Conservation (phyloP, 2,797 vertebrate species). For the Simalia tracyae region DNA sequence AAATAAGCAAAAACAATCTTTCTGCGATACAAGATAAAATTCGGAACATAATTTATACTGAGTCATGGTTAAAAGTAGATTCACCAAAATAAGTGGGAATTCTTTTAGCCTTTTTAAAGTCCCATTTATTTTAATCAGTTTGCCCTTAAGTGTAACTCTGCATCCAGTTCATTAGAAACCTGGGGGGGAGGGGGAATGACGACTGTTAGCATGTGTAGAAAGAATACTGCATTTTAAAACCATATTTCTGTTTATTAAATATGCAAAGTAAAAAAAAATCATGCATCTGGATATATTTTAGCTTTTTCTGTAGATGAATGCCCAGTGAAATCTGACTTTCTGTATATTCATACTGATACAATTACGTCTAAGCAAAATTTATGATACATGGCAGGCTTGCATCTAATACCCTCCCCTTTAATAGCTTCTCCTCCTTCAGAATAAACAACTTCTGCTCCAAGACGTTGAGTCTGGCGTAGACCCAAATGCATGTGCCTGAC, state of each 20-base stretch:
- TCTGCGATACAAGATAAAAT: not conserved
- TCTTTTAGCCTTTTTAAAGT: not conserved
- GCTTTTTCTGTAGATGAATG: constrained; percentile 2
- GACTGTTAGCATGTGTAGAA: not conserved
- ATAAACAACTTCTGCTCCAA: constrained; percentile 47
- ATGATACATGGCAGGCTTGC: constrained; percentile 33
- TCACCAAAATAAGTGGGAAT: not conserved
- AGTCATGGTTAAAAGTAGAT: not conserved
- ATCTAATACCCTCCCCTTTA: constrained; percentile 47
- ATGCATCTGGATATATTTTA: constrained; percentile 25
- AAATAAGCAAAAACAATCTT: not conserved
- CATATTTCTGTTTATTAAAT: not conserved
- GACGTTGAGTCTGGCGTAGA: constrained; percentile 45
- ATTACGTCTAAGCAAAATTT: constrained; percentile 23
- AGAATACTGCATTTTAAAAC: constrained; percentile 8
- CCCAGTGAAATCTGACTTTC: not conserved
- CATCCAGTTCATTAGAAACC: not conserved
- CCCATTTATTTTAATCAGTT: not conserved
- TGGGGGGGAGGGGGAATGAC: not conserved
- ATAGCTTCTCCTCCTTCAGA: constrained; percentile 48
- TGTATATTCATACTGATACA: constrained; percentile 2
- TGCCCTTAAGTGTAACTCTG: not conserved
- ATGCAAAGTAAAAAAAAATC: not conserved
- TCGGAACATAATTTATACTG: not conserved
- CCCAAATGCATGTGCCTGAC: constrained; percentile 4